A percentile compares a stretch with the other conserved stretches of the same genome.
Evolutionary conservation across 2,113 vertebrate genomes (phyloP).

Genomic region (Carassius gibelio): DNA sequence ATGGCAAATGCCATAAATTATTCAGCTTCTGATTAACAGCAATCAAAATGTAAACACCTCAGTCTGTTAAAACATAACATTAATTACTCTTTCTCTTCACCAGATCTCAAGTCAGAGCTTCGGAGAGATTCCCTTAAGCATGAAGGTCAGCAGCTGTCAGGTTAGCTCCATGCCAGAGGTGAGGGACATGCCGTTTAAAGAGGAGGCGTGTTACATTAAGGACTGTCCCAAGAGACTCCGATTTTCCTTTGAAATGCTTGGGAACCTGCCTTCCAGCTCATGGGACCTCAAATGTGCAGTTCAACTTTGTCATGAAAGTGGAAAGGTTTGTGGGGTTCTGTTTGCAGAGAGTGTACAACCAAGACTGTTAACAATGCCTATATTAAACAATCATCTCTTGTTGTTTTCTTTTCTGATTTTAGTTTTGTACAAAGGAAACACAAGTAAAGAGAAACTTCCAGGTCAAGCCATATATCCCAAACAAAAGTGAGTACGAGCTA

Average conservation of each 20-base stretch:
- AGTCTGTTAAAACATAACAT: not conserved
- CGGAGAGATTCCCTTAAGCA: constrained; percentile 51
- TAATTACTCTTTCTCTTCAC: constrained; percentile 7
- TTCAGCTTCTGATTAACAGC: not conserved
- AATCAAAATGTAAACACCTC: not conserved
- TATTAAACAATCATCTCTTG: not conserved
- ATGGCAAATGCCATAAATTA: not conserved
- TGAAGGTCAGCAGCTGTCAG: constrained; percentile 65
- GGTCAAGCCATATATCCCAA: constrained; percentile 61
- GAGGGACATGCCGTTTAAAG: constrained; percentile 61
- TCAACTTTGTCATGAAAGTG: constrained; percentile 50
- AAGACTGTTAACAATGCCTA: not conserved
- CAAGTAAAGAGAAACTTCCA: constrained; percentile 68
- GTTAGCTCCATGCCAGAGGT: constrained; percentile 54
- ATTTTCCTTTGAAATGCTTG: constrained; percentile 70
- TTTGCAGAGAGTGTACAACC: not conserved
- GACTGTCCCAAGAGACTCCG: constrained; percentile 70
- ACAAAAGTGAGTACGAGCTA: constrained; percentile 67
- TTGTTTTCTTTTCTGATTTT: not conserved
- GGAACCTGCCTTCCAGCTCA: constrained; percentile 64
- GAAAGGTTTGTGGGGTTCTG: not conserved
- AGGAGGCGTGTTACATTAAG: constrained; percentile 59
- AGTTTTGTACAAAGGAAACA: constrained; percentile 60
- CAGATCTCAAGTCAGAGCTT: constrained; percentile 63
- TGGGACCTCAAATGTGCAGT: constrained; percentile 75